phyloP scores from a whole-genome alignment of 2,797 vertebrate species.

The Adrianichthys oophorus region DNA sequence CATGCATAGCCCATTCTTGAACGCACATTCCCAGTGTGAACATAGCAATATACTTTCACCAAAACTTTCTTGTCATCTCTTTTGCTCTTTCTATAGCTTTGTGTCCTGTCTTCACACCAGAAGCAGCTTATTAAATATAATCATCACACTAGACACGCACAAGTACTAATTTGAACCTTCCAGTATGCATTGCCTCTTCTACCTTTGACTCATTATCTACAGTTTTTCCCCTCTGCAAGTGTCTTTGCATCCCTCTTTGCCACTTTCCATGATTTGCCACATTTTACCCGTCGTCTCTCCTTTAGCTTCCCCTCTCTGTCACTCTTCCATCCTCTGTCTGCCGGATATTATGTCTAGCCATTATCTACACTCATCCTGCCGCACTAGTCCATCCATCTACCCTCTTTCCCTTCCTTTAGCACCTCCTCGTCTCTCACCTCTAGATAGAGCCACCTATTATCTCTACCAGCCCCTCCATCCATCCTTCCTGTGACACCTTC shows the following conservation, averaged over 20 bases:
- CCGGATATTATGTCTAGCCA: constrained; percentile 67
- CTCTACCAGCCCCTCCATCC: constrained; percentile 44
- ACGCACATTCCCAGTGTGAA: no score
- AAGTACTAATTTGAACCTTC: constrained; percentile 27
- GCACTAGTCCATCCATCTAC: constrained; percentile 64
- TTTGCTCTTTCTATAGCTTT: constrained; percentile 37
- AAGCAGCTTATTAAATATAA: constrained; percentile 54
- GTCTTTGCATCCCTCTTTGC: constrained; percentile 24
- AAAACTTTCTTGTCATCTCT: constrained; percentile 31
- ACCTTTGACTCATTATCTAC: constrained; percentile 51
- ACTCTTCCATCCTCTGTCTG: constrained; percentile 48
- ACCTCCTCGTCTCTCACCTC: constrained; percentile 63
- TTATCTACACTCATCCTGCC: constrained; percentile 68
- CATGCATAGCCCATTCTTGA: no score
- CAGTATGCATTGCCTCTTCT: constrained; percentile 34
- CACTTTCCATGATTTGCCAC: constrained; percentile 27
- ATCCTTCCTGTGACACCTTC: constrained; percentile 46
- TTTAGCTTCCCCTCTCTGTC: constrained; percentile 22
- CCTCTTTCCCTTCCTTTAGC: constrained; percentile 55
- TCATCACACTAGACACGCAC: constrained; percentile 34
- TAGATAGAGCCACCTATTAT: constrained; percentile 65
- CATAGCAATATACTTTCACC: constrained; percentile 11
- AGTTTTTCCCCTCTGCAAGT: constrained; percentile 30
- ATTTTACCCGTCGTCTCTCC: constrained; percentile 43
- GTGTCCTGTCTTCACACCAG: constrained; percentile 51